Evolutionary conservation across 2,888 invertebrate genomes (phyloP), one percentile per base, ranked within the genome.

Genomic region (Sinohyriopsis cumingii): DNA sequence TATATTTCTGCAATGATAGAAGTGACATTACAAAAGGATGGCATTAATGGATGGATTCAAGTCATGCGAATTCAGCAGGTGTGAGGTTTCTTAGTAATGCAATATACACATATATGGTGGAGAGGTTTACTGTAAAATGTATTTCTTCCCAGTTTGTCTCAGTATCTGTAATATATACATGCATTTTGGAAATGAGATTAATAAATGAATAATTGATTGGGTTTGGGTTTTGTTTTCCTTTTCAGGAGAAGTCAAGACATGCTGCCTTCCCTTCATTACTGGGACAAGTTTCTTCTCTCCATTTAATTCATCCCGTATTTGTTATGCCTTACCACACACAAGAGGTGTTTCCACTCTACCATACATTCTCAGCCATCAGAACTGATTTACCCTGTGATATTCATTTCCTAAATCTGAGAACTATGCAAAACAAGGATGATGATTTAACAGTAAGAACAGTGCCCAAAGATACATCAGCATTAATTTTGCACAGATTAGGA

Each of bases 401-500:
- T 19, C 91, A 92, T 79, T 76, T 92, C 67, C 82, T 90, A 78
- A 92, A 86, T 79, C 90, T 90, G 82, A 90, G 85, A 80, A 81
- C 87, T 3, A 68, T 87, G 78, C 85, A 86, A 72, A 79, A 84
- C 63, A 72, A 66, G 18, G 86, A 86, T 62, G 81, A 79, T 65
- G 79, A 82, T 61, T 67, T 74, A 0, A 71, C 73, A 20, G 45
- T 80, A 7, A 76, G 77, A 67, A 77, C 77, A 59, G 75, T 75
- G 12, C 88, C 88, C 0, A 73, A 70, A 45, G 76, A 85, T 20
- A 77, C 81, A 19, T 91, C 93, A 56, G 93, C 93, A 3, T 86
- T 94, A 88, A 92, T 94, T 1, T 86, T 94, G 68, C 94, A 94
- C 79, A 91, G 93, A 22, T 91, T 93, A 59, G 92, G 92, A 20